A percentile compares a stretch with the other conserved stretches of the same genome.
Conservation (phyloP, 2,113 vertebrate species). For the Phasianus colchicus region DNA sequence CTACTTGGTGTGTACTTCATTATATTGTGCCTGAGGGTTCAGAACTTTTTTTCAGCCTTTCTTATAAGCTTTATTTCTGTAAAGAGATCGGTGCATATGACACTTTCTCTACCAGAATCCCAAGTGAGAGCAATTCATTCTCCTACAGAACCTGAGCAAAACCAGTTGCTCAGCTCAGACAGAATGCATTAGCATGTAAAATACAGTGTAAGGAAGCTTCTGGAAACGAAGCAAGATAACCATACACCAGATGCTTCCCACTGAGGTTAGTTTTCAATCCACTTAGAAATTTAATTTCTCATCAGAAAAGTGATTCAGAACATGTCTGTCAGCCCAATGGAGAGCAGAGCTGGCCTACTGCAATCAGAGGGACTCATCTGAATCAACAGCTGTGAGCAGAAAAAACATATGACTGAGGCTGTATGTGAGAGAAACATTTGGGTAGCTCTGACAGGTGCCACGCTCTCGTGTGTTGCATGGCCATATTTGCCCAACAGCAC, state of each 20-base stretch:
- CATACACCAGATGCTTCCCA: neutral
- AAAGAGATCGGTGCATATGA: neutral
- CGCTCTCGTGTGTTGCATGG: fast-evolving
- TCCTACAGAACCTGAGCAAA: neutral
- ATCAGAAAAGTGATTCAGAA: neutral
- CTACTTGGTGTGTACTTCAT: neutral
- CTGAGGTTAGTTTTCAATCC: neutral
- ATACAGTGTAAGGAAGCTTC: neutral
- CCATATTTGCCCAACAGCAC: no score
- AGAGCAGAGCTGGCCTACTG: neutral
- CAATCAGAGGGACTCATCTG: neutral
- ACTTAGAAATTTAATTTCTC: neutral
- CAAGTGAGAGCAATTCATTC: neutral
- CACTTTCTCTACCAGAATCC: neutral
- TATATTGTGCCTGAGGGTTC: neutral
- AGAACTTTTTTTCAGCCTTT: neutral
- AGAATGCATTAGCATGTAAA: neutral
- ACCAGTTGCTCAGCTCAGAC: neutral
- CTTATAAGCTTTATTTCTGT: neutral
- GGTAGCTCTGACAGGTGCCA: neutral
- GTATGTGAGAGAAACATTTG: neutral
- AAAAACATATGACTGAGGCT: neutral
- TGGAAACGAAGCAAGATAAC: neutral
- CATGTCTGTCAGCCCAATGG: fast-evolving
- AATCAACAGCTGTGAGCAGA: neutral